These are phyloP conservation scores for Selenia dentaria DNA, from an alignment of 2,888 invertebrate species.

Conservation along the genomic window DNA sequence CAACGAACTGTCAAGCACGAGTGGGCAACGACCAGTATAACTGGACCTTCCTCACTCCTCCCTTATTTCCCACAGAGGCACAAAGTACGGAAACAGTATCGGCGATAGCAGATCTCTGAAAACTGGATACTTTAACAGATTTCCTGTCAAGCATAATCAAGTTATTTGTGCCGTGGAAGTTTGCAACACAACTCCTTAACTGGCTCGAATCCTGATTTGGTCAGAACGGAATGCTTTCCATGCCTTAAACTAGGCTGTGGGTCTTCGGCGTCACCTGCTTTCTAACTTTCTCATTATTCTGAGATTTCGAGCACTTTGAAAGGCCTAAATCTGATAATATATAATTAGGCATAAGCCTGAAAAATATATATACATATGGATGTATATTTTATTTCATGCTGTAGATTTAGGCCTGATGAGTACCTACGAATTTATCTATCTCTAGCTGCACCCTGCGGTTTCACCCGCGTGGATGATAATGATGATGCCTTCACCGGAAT, in stretches of 20 bases:
- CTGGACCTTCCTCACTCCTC: slow-evolving; percentile 23
- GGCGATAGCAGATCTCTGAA: slow-evolving; percentile 12
- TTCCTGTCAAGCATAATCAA: slow-evolving; percentile 42
- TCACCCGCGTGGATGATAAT: too few relatives aligned
- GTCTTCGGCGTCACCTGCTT: slow-evolving; percentile 1
- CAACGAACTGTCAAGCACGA: slow-evolving; percentile 34
- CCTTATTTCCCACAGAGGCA: not conserved
- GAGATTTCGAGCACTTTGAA: too few relatives aligned
- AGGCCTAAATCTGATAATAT: too few relatives aligned
- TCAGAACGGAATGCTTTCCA: slow-evolving; percentile 38
- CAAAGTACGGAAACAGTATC: slow-evolving; percentile 12
- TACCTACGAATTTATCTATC: too few relatives aligned
- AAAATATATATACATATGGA: too few relatives aligned
- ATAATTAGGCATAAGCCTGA: too few relatives aligned
- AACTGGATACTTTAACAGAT: slow-evolving; percentile 37
- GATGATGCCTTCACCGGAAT: too few relatives aligned
- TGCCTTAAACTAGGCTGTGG: slow-evolving; percentile 20
- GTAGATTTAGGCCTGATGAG: too few relatives aligned
- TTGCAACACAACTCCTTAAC: slow-evolving; percentile 38
- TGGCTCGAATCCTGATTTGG: slow-evolving; percentile 37
- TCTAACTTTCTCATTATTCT: not conserved
- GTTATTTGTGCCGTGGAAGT: slow-evolving; percentile 40
- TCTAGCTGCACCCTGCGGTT: too few relatives aligned
- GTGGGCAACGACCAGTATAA: slow-evolving; percentile 38
- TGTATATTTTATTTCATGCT: too few relatives aligned